phyloP scores from a whole-genome alignment of 2,113 vertebrate species.

The Pygoscelis antarcticus region DNA sequence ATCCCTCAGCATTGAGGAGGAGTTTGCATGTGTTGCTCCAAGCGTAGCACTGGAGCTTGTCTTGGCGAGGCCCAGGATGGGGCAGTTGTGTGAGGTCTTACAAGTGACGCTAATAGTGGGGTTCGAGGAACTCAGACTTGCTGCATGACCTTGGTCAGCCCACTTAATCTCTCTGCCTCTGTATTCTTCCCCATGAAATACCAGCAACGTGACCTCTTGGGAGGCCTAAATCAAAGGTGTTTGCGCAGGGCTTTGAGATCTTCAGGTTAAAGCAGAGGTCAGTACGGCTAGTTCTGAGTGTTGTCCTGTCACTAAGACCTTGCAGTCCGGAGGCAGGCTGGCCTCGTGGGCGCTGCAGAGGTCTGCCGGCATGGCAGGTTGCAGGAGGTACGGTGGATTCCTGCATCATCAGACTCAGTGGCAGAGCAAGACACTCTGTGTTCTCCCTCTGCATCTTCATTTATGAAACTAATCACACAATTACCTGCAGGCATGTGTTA shows the following conservation, averaged over 20 bases:
- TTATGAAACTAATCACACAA: slow-evolving; percentile 75
- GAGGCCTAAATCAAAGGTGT: not conserved
- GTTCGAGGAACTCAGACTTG: accelerated
- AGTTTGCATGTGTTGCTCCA: not conserved
- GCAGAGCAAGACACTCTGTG: not conserved
- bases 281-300: not conserved
- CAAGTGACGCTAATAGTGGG: accelerated
- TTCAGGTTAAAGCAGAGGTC: not conserved
- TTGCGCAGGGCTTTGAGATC: not conserved
- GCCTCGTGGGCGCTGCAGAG: accelerated
- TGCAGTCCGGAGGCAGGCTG: accelerated
- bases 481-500: slow-evolving; percentile 71
- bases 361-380: not conserved
- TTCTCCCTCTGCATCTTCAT: slow-evolving; percentile 38
- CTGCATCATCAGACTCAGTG: not conserved
- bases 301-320: not conserved
- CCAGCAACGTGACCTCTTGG: too few relatives aligned
- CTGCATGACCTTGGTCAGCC: not conserved
- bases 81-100: not conserved
- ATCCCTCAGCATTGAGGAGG: too few relatives aligned
- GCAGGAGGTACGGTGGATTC: not conserved
- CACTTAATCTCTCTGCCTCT: not conserved
- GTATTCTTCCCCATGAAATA: not conserved
- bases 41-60: accelerated
- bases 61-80: too few relatives aligned